Base-by-base conservation (phyloP, 2,888 invertebrate species). In the Dolomedes plantarius region DNA sequence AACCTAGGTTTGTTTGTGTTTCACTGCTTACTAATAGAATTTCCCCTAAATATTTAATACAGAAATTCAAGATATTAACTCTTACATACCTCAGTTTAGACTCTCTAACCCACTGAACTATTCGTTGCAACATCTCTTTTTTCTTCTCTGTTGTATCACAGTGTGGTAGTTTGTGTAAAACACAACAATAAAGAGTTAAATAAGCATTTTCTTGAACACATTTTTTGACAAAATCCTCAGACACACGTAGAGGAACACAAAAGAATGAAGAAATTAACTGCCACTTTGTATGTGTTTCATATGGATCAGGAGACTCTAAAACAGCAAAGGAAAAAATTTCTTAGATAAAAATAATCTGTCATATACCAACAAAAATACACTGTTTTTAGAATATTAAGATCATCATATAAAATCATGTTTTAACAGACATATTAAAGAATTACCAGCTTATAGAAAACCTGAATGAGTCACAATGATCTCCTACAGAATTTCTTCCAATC, bases 131-230 rank as follows among this genome's bases (percentile, higher is more conserved):
- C 11, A 85, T 27, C 29, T 69, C 9, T 62, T 69, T 74, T 19
- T 74, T 86, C 5, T 23, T 62, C 41, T 74, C 81, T 13, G 56
- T 28, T 65, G 79, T 27, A 39, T 32, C 32, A 50, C 79, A 80
- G 9, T 82, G 80, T n/a, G 86, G 76, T n/a, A 89, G 89, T 13
- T 72, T 65, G 88, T 89, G 71, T 89, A 93, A 89, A 16, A 94
- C 90, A 46, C 93, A 90, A 3, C 93, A 93, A 89, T 94, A 93
- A 0, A 94, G 91, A 0, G 93, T 92, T 27, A 94, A 90, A 78
- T 94, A 90, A 80, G 92, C 91, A 32, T 93, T 93, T 81, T 93
- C 93, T 27, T 92, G 90, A 9, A 94, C 62, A 73, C 88, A 88
- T 16, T 85, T 85, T 56, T 41, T 31, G 19, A 88, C 31, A 64